Evolutionary conservation across 2,888 invertebrate genomes (phyloP).

Genomic region (Cyrtodaria siliqua): DNA sequence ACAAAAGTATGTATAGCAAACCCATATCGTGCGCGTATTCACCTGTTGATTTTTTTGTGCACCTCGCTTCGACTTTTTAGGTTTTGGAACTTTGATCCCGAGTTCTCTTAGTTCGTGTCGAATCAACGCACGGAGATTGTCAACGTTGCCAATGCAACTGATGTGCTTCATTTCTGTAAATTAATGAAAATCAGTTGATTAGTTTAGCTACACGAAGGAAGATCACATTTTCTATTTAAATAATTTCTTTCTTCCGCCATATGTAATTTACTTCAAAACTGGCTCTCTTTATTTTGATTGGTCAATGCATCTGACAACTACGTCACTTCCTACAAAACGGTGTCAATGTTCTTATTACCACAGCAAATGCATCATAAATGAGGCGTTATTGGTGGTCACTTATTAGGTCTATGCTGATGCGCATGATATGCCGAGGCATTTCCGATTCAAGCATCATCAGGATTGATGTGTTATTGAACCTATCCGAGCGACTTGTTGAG

Average conservation of each 20-base stretch:
- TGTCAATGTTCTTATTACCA: too few species aligned
- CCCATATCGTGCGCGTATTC: too few species aligned
- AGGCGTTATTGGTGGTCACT: too few species aligned
- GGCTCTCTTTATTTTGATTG: conserved; percentile 72
- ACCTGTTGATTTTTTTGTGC: conserved; percentile 17
- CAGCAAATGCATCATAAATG: too few species aligned
- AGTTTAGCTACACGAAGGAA: neutral
- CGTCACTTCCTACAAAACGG: conserved; percentile 26
- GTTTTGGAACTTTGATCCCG: conserved; percentile 82
- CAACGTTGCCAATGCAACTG: conserved; percentile 75
- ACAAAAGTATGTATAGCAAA: too few species aligned
- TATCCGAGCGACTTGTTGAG: too few species aligned
- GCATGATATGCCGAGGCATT: too few species aligned
- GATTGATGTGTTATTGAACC: too few species aligned
- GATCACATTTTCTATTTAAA: conserved; percentile 19
- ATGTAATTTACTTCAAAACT: conserved; percentile 69
- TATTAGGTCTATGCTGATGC: too few species aligned
- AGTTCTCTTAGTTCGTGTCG: conserved; percentile 80
- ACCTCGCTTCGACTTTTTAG: conserved; percentile 77
- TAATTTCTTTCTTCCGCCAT: too few species aligned
- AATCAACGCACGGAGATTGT: conserved; percentile 75
- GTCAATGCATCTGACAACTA: conserved; percentile 41
- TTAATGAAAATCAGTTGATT: conserved; percentile 5
- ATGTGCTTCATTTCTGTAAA: conserved; percentile 72
- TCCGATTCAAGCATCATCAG: too few species aligned